Conservation (phyloP, 2,113 vertebrate genomes). For the Brevimyrus niger region DNA sequence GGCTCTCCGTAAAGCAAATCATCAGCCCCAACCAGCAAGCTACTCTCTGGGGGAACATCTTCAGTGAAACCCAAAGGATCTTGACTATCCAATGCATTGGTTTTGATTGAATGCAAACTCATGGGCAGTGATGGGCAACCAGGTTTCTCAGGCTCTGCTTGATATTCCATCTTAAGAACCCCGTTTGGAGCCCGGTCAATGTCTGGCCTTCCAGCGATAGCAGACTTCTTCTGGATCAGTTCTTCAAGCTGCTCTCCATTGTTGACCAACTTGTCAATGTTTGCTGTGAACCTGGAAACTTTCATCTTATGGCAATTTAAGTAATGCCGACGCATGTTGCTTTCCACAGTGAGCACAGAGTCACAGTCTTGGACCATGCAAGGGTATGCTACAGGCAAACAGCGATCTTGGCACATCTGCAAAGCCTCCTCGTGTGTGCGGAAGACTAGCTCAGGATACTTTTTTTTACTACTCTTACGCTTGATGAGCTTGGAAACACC, state of each 20-base stretch:
- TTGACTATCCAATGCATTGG: slow-evolving; percentile 23
- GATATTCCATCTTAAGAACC: slow-evolving; percentile 55
- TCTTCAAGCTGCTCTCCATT: slow-evolving; percentile 61
- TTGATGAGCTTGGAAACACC: neutral
- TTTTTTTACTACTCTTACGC: neutral
- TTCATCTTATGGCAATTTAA: slow-evolving; percentile 71
- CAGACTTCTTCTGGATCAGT: slow-evolving; percentile 61
- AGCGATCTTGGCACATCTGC: slow-evolving; percentile 86
- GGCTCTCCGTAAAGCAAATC: slow-evolving; percentile 55
- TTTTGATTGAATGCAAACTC: slow-evolving; percentile 49
- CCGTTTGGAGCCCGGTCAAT: slow-evolving; percentile 38
- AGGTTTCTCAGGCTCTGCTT: slow-evolving; percentile 44
- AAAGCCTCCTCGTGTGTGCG: slow-evolving; percentile 78
- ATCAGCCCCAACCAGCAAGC: slow-evolving; percentile 50
- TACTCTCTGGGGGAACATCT: slow-evolving; percentile 40
- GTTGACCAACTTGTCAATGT: slow-evolving; percentile 65
- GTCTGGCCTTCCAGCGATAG: slow-evolving; percentile 37
- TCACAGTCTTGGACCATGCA: slow-evolving; percentile 89
- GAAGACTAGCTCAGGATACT: slow-evolving; percentile 25
- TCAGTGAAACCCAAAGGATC: slow-evolving; percentile 39
- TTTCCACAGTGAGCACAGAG: slow-evolving; percentile 76
- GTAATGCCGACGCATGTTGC: slow-evolving; percentile 84
- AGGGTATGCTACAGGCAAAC: slow-evolving; percentile 71
- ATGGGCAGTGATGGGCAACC: slow-evolving; percentile 38
- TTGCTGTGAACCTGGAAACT: slow-evolving; percentile 52